Percentiles rank a stretch among this genome's conserved stretches.
Evolutionary conservation across 2,888 invertebrate genomes (phyloP).

Genomic region (Penaeus monodon): DNA sequence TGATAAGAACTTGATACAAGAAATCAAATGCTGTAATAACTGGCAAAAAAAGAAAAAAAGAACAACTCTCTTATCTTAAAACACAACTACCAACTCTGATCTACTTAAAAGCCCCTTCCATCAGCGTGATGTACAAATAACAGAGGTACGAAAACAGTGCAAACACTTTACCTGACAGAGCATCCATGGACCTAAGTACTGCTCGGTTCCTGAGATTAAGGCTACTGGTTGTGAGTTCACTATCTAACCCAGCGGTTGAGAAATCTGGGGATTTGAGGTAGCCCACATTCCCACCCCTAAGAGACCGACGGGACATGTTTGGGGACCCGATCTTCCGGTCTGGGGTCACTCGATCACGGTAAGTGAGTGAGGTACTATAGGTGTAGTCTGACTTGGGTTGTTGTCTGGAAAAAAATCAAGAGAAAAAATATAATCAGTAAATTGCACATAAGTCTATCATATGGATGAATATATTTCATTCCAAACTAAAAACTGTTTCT

Average conservation of each 20-base stretch:
- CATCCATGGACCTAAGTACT: slow-evolving; percentile 49
- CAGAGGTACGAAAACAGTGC: background rate
- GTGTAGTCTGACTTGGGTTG: slow-evolving; percentile 86
- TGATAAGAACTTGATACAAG: too few species aligned
- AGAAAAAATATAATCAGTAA: background rate
- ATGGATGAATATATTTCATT: too few species aligned
- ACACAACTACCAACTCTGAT: too few species aligned
- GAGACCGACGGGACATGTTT: slow-evolving; percentile 84
- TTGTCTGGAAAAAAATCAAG: slow-evolving; percentile 18
- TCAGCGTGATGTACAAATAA: too few species aligned
- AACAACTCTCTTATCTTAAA: too few species aligned
- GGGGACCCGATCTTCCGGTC: slow-evolving; percentile 84
- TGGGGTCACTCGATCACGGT: slow-evolving; percentile 75
- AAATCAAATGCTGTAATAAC: too few species aligned
- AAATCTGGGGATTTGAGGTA: slow-evolving; percentile 32
- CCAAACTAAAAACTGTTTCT: too few species aligned
- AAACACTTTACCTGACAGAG: slow-evolving; percentile 45
- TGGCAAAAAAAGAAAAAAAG: too few species aligned
- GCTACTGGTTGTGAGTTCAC: slow-evolving; percentile 23
- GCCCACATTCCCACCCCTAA: slow-evolving; percentile 54
- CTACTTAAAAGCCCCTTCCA: too few species aligned
- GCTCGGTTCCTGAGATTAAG: slow-evolving; percentile 49
- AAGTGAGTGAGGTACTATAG: slow-evolving; percentile 85
- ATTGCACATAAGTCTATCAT: too few species aligned
- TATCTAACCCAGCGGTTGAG: slow-evolving; percentile 26